Evolutionary conservation across 1,140 invertebrate genomes (phyloP).

Genomic region (Lordiphosa clarofinis): DNA sequence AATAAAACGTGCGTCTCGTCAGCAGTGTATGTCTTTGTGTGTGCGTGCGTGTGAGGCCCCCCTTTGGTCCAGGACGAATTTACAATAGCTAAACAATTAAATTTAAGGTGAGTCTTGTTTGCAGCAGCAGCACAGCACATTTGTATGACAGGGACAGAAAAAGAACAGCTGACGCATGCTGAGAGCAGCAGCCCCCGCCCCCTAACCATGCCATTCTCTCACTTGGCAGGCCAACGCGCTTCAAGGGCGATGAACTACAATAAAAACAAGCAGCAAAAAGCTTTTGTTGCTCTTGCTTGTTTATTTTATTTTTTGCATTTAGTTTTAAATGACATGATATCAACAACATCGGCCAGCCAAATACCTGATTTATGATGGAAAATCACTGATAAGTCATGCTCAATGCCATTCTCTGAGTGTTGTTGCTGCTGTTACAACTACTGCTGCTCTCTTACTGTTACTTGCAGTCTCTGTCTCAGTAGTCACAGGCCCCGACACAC

Average conservation of each 20-base stretch:
- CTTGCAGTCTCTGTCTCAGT: constrained; percentile 27
- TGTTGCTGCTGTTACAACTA: constrained; percentile 19
- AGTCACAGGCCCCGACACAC: constrained; percentile 48
- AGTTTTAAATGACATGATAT: constrained; percentile 26
- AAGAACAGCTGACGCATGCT: constrained; percentile 56
- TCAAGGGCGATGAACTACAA: constrained; percentile 55
- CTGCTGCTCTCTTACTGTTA: constrained; percentile 29
- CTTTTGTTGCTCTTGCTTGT: constrained; percentile 23
- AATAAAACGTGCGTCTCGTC: constrained; percentile 49
- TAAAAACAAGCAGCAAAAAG: constrained; percentile 37
- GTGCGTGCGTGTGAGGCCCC: constrained; percentile 17
- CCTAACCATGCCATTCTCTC: constrained; percentile 7
- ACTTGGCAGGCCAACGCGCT: constrained; percentile 40
- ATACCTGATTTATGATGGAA: constrained; percentile 23
- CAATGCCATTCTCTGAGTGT: constrained; percentile 7
- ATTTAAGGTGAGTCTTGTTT: constrained; percentile 49
- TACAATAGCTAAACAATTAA: constrained; percentile 49
- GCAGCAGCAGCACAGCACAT: not conserved
- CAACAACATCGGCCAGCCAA: constrained; percentile 13
- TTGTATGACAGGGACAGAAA: constrained; percentile 9
- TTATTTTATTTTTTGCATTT: constrained; percentile 37
- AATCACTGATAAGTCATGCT: constrained; percentile 31
- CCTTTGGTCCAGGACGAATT: constrained; percentile 49
- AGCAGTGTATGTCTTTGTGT: constrained; percentile 21
- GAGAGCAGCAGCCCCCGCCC: constrained; percentile 20